These are phyloP conservation scores for Calidris pugnax DNA, from an alignment of 2,113 vertebrate genomes.

Conservation along the genomic window DNA sequence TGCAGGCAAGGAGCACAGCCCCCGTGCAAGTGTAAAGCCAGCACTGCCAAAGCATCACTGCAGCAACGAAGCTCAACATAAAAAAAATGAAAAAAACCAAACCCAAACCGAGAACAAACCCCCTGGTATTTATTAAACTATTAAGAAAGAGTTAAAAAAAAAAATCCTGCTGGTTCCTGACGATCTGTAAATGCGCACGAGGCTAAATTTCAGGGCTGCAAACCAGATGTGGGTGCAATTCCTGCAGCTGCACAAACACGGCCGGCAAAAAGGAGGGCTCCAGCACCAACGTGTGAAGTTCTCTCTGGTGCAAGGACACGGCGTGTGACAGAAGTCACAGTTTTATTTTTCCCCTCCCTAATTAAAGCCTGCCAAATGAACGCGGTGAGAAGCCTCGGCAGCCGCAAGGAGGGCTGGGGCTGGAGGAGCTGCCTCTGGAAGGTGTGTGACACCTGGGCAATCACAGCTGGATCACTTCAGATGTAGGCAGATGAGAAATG, in stretches of 20 bases:
- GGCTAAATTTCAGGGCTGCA: not conserved
- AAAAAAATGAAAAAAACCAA: not conserved
- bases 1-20: not conserved
- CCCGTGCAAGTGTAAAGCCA: not conserved
- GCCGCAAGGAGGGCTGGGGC: not conserved
- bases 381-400: not conserved
- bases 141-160: not conserved
- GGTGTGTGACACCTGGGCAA: not conserved
- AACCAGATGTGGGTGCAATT: not conserved
- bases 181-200: not conserved
- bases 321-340: not conserved
- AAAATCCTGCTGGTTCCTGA: not conserved
- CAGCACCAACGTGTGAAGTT: not conserved
- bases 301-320: not conserved
- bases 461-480: not conserved
- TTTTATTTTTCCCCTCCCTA: not conserved
- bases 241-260: not conserved
- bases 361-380: not conserved
- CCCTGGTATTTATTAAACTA: not conserved
- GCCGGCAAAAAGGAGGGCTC: not conserved
- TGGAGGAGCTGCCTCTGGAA: not conserved
- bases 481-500: not conserved
- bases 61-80: not conserved
- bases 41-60: not conserved
- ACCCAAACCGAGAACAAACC: not conserved